Conservation (phyloP, 2,888 invertebrate species). For the Protonemura montana region DNA sequence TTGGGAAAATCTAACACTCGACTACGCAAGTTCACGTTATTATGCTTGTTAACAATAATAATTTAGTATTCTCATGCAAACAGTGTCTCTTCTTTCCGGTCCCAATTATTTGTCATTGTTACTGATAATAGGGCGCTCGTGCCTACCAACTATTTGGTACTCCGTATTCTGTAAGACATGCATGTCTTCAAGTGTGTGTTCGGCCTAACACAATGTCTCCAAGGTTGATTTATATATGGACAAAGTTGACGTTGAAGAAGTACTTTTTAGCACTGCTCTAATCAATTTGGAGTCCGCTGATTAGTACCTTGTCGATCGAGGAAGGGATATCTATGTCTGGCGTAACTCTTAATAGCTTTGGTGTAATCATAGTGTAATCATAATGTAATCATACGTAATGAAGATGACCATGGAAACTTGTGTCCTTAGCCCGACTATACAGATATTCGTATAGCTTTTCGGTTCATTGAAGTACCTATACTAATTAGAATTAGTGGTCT, state of each 20-base stretch:
- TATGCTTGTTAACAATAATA: background rate
- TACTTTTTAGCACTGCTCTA: background rate
- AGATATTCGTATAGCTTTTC: background rate
- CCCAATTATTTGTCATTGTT: background rate
- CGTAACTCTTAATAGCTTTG: no score
- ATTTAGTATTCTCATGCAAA: background rate
- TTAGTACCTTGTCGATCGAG: background rate
- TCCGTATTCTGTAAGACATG: background rate
- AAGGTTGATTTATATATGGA: background rate
- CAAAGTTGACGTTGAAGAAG: background rate
- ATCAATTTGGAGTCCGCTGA: background rate
- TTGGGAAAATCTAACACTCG: background rate
- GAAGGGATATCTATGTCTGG: background rate
- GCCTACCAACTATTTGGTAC: background rate
- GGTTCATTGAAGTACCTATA: no score
- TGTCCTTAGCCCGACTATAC: background rate
- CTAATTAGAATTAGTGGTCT: background rate
- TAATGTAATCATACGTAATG: no score
- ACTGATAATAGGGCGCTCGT: background rate
- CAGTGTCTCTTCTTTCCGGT: conserved; percentile 3
- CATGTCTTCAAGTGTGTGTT: background rate
- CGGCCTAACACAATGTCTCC: background rate
- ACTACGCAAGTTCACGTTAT: background rate
- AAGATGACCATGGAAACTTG: background rate
- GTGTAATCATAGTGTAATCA: no score